Evolutionary conservation across 2,113 vertebrate species (phyloP).

Genomic region (Callaeas wilsoni): DNA sequence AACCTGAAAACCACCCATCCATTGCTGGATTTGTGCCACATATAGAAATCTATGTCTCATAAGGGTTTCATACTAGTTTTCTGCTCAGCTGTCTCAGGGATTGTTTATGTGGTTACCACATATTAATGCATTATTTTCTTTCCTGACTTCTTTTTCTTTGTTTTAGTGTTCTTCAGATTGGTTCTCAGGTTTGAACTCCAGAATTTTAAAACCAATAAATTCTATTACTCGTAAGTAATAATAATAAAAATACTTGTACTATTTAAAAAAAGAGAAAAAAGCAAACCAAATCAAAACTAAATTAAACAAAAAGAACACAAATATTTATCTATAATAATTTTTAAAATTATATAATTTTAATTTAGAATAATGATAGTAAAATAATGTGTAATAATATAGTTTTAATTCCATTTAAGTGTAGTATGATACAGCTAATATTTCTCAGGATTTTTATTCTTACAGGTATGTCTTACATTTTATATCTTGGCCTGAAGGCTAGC

Average conservation of each 20-base stretch:
- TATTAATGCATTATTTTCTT: background rate
- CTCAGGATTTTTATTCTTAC: accelerated
- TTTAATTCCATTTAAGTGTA: background rate
- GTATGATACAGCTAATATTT: background rate
- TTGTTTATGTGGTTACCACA: background rate
- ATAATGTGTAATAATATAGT: background rate
- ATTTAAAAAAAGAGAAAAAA: background rate
- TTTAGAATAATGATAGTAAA: background rate
- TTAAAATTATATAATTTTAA: background rate
- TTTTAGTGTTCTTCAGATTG: background rate
- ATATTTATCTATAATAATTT: background rate
- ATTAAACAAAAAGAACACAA: background rate
- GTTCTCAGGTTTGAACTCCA: background rate
- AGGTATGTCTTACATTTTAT: background rate
- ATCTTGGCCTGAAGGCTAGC: accelerated
- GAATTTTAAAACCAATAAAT: background rate
- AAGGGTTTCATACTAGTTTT: background rate
- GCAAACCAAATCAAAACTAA: background rate
- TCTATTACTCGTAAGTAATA: background rate
- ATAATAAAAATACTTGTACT: background rate
- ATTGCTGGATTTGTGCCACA: background rate
- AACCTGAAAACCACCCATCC: background rate
- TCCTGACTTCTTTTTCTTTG: background rate
- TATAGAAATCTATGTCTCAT: background rate
- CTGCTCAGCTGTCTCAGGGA: background rate